Evolutionary conservation across 2,888 invertebrate genomes (phyloP), one percentile per base, ranked within the genome.

Genomic region (Lampropteryx suffumata): DNA sequence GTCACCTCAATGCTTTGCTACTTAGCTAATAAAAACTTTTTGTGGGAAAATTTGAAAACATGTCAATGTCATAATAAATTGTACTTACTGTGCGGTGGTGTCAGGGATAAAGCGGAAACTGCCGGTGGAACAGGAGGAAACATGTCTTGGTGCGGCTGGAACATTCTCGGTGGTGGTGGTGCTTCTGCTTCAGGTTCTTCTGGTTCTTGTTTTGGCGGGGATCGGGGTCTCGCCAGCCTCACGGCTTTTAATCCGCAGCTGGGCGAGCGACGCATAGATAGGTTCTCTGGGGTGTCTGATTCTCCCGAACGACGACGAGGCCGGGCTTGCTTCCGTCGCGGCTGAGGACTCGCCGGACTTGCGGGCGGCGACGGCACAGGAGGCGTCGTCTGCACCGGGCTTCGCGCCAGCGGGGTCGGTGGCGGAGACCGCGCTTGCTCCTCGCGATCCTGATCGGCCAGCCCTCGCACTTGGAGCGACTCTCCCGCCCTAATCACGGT

Each of bases 401-500:
- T 83, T 56, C 76, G 84, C 70, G 91, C 83, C 63, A 79, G 67
- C 55, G 83, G 81, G 33, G 78, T 80, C 53, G 82, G 80, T 24
- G 88, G 84, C 35, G 88, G 81, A n/a, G 88, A 81, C 43, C 81
- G 68, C 53, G 71, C 69, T 40, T 70, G 67, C 76, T 83, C 92
- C 45, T 89, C 87, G 30, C 87, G 88, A 35, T 92, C 92, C 65
- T 93, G 93, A 62, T 94, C 94, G 7, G 95, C 95, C 57, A 96
- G 82, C 3, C 96, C 96, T 13, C 95, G 93, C 57, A 96, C 94
- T 79, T 97, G 96, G 55, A 97, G 90, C 43, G 95, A 95, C 74
- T 97, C 97, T 0, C 97, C 97, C 1, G 97, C 97, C 68, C 96
- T 94, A 70, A 97, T 95, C 64, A 98, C 92, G 8, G 94, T 94